Evolutionary conservation across 1,140 invertebrate species (phyloP), one percentile per base, ranked within the genome.

Genomic region (Papilio dardanus): DNA sequence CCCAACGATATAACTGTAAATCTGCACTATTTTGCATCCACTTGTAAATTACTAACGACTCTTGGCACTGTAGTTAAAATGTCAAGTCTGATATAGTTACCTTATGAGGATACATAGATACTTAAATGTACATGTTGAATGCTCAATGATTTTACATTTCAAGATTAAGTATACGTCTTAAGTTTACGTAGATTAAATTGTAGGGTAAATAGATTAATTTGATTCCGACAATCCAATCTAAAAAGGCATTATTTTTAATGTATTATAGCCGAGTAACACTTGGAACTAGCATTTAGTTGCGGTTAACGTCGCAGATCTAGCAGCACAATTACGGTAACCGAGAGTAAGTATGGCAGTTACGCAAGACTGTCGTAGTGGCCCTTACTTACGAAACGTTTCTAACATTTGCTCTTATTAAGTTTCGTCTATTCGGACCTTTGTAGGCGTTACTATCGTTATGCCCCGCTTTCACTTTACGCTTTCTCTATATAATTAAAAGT

Each of bases 401-500:
- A 71, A 71, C 71, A 73, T 58, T 73, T 73, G 28, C 46, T 58
- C 71, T 58, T 58, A 58, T 73, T 73, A 58, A 73, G 71, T 73
- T 58, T 73, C 46, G 46, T 50, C 40, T 42, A 71, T 71, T 71
- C 71, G 71, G 71, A 73, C 71, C 71, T 73, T 73, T 58, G 71
- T 73, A 73, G 71, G 30, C 46, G 71, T 58, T n/a, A 31, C 40
- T 71, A 30, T 21, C 8, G 31, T 58, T 62, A 73, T 62, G 46
- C 73, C 74, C 30, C 71, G 71, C 75, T 80, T 74, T 76, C 69
- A 75, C 79, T 80, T 80, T 77, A 76, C 40, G 75, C 81, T 80
- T 80, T 82, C 81, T 76, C 77, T 76, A 67, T 75, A 69, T 82
- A 77, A 82, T 82, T 77, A 77, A 75, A 67, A 71, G 71, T 66